Percentiles rank a stretch among this genome's conserved stretches.
Evolutionary conservation across 2,113 vertebrate species (phyloP).

Genomic region (Toxotes jaculatrix): DNA sequence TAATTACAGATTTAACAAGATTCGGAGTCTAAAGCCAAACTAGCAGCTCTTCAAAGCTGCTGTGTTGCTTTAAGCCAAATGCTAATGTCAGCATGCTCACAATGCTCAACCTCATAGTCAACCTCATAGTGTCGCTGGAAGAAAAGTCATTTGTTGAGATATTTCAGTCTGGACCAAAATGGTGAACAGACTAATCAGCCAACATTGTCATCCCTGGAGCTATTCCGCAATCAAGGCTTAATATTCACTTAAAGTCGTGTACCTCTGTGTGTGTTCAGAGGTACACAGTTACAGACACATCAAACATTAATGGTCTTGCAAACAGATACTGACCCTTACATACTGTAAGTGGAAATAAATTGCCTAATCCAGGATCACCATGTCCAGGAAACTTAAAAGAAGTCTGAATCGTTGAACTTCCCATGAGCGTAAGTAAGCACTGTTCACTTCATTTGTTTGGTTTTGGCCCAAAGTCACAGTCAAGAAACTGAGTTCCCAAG

Average conservation of each 20-base stretch:
- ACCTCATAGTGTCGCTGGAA: background rate
- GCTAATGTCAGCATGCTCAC: background rate
- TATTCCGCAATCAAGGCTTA: too few relatives aligned
- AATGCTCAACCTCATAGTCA: too few relatives aligned
- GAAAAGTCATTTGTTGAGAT: background rate
- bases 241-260: too few relatives aligned
- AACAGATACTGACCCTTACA: constrained; percentile 30
- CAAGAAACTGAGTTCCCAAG: constrained; percentile 42
- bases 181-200: background rate
- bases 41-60: background rate
- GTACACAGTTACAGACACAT: constrained; percentile 12
- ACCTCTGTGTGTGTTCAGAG: background rate
- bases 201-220: too few relatives aligned
- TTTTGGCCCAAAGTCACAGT: constrained; percentile 47
- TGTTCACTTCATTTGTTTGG: constrained; percentile 53
- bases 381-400: constrained; percentile 39
- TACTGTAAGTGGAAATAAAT: constrained; percentile 39
- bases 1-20: background rate
- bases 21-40: background rate
- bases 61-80: background rate
- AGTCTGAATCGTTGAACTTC: constrained; percentile 45
- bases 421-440: constrained; percentile 20
- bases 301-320: constrained; percentile 2
- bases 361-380: background rate
- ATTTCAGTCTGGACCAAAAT: background rate